Conservation (phyloP, 2,797 vertebrate species). For the Diglossa cyanea region DNA sequence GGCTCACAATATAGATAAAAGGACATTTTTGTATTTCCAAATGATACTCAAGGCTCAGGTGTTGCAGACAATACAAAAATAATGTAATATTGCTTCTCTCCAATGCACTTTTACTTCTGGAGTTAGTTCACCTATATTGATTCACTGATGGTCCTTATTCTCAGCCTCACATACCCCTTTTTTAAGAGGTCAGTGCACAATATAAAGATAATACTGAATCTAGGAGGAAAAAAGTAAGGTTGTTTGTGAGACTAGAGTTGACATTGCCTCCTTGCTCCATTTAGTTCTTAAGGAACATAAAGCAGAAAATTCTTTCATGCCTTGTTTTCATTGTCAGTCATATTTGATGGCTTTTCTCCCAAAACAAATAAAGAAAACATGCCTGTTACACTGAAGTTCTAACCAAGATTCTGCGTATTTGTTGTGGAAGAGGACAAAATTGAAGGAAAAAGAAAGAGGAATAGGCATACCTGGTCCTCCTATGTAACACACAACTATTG, state of each 20-base stretch:
- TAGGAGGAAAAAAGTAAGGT: neutral
- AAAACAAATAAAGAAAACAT: neutral
- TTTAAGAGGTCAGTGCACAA: neutral
- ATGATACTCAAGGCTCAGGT: constrained; percentile 15
- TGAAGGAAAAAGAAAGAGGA: neutral
- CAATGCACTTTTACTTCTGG: constrained; percentile 21
- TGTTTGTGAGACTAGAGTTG: neutral
- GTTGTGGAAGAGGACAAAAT: neutral
- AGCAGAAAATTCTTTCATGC: neutral
- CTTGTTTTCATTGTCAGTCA: neutral
- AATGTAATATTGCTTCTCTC: neutral
- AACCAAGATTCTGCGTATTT: neutral
- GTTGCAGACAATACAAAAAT: constrained; percentile 21
- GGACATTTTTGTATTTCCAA: constrained; percentile 23
- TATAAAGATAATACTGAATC: constrained; percentile 7
- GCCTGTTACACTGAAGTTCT: neutral
- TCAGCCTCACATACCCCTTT: neutral
- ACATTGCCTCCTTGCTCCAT: constrained; percentile 13
- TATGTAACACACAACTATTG: neutral
- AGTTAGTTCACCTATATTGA: constrained; percentile 27
- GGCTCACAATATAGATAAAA: constrained; percentile 21
- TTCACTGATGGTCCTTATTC: neutral
- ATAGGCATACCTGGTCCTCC: neutral
- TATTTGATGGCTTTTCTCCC: neutral
- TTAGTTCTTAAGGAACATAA: neutral